Base-by-base conservation (phyloP, 2,113 vertebrate species). In the Trochalopteron elliotii region DNA sequence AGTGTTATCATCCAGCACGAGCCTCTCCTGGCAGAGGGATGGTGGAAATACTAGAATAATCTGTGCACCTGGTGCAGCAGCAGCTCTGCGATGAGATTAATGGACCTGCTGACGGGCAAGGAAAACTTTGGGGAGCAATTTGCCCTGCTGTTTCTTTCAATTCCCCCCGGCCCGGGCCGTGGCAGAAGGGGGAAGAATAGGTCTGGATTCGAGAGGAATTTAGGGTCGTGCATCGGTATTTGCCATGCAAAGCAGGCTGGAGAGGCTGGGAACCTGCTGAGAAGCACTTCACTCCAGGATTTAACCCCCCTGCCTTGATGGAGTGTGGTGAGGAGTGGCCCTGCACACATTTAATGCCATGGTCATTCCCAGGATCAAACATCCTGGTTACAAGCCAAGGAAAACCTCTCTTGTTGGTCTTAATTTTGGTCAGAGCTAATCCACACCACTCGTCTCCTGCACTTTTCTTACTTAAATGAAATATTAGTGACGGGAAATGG, bases 81-180 rank as follows among this genome's bases (percentile, higher is more conserved):
- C 89, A 88, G 90, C 83, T 89, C 88, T 76, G 61, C 87, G 40
- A 24, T 30, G 67, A 92, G 94, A 93, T 96, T 85, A 87, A 91
- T 44, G 74, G 77, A 57, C 77, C 70, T 79, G 67, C 74, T 85
- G 94, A 44, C 2, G 7, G 61, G 80, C 61, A 52, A 28, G 75
- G 63, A 82, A 87, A 78, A 93, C 39, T 87, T 87, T 7, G 71
- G 89, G 71, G 75, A 95, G 20, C 28, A 17, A 74, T 87, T 71
- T 79, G 16, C n/a, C 31, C 37, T 27, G 35, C 53, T 92, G 82
- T 22, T 75, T 19, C 67, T 78, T 87, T 92, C 55, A 63, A 28
- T 50, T 87, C 42, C 40, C 37, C 33, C 50, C 19, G 0, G 22
- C 35, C 39, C 15, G 0, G 2, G 30, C 10, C 3, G 2, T 2